Base-by-base conservation (phyloP, 2,888 invertebrate species). In the Tinea trinotella region DNA sequence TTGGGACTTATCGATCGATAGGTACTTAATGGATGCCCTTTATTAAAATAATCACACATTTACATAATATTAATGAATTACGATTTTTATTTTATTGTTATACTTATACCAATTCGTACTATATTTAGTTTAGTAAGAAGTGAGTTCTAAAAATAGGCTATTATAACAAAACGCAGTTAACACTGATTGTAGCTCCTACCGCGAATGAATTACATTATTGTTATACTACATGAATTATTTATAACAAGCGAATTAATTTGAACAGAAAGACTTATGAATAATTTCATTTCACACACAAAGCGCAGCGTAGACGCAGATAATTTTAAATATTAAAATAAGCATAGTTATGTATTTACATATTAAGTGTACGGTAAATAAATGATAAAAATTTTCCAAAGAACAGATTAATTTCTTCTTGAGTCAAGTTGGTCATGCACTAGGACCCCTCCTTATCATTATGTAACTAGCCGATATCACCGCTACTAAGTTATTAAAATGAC, bases 381-480 rank as follows among this genome's bases (percentile, higher is more conserved):
- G 46, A 46, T 46, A 46, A 46, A 46, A 46, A 46, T 19, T 15
- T 40, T 46, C 46, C 46, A 46, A 46, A 46, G 46, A 19, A 9
- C 46, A 50, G 22, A 50, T 50, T 24, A 50, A 50, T 50, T 50
- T 50, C 50, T 50, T 24, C 50, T 50, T 19, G 24, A 50, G 50
- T 50, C 50, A 50, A 50, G 6, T n/a, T 50, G 50, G 50, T 50
- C 50, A 50, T 50, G 50, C 50, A 50, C 50, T 50, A 50, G 50
- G 24, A 50, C 50, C 50, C 9, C 50, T 18, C 9, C 50, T 50
- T 50, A 50, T 50, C 50, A 50, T 50, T 50, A 50, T 50, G 50
- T 50, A 50, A 50, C 50, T n/a, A 13, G 18, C 46, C 50, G 24
- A 24, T 50, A 50, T 24, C 22, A 50, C 22, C 10, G 13, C 13